A percentile compares a stretch with the other conserved stretches of the same genome.
Evolutionary conservation across 2,888 invertebrate genomes (phyloP).

Genomic region (Perizoma affinitatum): DNA sequence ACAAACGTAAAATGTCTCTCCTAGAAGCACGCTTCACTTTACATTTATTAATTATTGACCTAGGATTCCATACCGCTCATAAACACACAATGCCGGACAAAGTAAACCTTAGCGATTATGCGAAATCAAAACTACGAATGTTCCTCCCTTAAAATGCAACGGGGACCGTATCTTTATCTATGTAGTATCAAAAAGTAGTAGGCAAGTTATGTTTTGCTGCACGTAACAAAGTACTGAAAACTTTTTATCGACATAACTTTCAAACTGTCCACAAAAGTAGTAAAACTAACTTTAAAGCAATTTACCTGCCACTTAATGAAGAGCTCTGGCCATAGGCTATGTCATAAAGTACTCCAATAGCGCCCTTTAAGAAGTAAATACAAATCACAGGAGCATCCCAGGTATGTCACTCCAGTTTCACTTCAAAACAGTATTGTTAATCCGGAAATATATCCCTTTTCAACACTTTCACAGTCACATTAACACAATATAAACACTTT

Average conservation of each 20-base stretch:
- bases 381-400: slow-evolving; percentile 76
- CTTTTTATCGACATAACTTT: slow-evolving; percentile 77
- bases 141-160: slow-evolving; percentile 17
- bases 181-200: slow-evolving; percentile 26
- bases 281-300: slow-evolving; percentile 61
- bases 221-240: slow-evolving; percentile 53
- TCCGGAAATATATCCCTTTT: slow-evolving; percentile 67
- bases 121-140: slow-evolving; percentile 36
- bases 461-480: slow-evolving; percentile 51
- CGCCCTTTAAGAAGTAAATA: slow-evolving; percentile 80
- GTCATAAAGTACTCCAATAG: slow-evolving; percentile 59
- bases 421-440: slow-evolving; percentile 79
- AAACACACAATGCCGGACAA: slow-evolving; percentile 4
- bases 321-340: slow-evolving; percentile 60
- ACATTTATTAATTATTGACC: not conserved
- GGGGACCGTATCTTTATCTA: slow-evolving; percentile 7
- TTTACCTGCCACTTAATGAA: slow-evolving; percentile 62
- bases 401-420: slow-evolving; percentile 73
- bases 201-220: too few species aligned
- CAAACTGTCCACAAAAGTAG: slow-evolving; percentile 59
- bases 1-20: not conserved
- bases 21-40: not conserved
- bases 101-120: slow-evolving; percentile 18
- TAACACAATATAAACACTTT: slow-evolving; percentile 58
- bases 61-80: not conserved